Evolutionary conservation across 2,888 invertebrate species (phyloP).

Genomic region (Brachyopa scutellaris): DNA sequence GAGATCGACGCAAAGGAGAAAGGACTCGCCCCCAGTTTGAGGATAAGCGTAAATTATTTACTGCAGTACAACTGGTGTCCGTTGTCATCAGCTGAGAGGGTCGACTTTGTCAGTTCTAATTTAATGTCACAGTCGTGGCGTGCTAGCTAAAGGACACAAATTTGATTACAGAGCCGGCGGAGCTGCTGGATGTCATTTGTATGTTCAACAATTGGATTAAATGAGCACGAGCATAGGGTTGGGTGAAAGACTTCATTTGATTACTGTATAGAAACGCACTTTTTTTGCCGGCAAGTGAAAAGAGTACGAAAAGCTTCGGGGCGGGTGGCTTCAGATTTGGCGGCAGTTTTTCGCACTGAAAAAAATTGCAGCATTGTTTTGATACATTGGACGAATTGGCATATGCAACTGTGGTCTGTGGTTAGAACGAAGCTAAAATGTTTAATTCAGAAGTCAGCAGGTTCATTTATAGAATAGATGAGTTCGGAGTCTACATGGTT

Average conservation of each 20-base stretch:
- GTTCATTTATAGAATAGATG: no score
- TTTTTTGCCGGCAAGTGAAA: not conserved
- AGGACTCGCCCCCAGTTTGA: constrained; percentile 26
- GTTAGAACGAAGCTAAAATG: no score
- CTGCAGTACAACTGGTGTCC: constrained; percentile 43
- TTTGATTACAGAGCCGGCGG: constrained; percentile 49
- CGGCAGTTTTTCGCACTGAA: no score
- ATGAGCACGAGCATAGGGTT: constrained; percentile 17
- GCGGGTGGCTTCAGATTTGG: no score
- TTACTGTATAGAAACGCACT: constrained; percentile 35
- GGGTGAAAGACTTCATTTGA: constrained; percentile 27
- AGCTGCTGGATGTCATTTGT: constrained; percentile 50
- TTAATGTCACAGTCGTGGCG: constrained; percentile 45
- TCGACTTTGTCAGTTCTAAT: constrained; percentile 61
- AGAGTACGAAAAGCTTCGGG: no score
- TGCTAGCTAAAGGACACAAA: constrained; percentile 46
- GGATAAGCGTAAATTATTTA: constrained; percentile 60
- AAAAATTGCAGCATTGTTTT: no score
- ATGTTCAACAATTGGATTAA: constrained; percentile 64
- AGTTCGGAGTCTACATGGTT: no score
- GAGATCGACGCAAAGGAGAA: constrained; percentile 27
- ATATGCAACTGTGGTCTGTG: no score
- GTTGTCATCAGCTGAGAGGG: no score
- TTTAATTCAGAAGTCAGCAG: no score
- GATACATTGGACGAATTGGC: no score